Conservation (phyloP, 2,797 vertebrate genomes). For the Luscinia luscinia region DNA sequence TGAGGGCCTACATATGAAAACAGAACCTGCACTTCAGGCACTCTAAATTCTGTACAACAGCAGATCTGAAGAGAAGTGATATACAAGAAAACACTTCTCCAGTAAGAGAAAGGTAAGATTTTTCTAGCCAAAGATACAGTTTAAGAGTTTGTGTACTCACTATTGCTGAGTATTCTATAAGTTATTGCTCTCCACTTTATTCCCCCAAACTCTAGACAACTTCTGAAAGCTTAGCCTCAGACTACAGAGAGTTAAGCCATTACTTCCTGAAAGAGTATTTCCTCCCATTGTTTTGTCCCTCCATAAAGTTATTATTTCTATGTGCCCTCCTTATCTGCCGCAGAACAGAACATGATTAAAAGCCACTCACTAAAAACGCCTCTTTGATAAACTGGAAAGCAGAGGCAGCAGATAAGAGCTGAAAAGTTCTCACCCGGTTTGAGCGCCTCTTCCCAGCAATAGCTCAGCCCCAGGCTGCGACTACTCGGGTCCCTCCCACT, state of each 20-base stretch:
- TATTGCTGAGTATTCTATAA: background rate
- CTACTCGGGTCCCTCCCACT: constrained; percentile 40
- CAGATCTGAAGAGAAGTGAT: background rate
- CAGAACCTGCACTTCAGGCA: background rate
- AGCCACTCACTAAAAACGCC: background rate
- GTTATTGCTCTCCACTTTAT: background rate
- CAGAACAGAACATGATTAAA: background rate
- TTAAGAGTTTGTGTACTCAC: background rate
- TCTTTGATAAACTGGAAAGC: background rate
- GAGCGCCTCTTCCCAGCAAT: background rate
- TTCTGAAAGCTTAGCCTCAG: constrained; percentile 8
- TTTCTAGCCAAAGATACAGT: background rate
- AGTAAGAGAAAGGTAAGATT: background rate
- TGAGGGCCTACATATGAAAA: background rate
- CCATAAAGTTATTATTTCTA: constrained; percentile 5
- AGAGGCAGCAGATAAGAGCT: background rate
- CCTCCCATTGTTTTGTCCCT: constrained; percentile 64
- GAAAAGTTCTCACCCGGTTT: background rate
- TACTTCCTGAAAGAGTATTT: constrained; percentile 70
- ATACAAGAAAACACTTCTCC: background rate
- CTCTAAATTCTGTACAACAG: background rate
- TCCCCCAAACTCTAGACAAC: background rate
- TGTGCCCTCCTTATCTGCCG: background rate
- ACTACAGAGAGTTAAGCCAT: constrained; percentile 53
- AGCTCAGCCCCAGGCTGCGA: constrained; percentile 37